phyloP scores from a whole-genome alignment of 2,888 invertebrate species.

The Idaea dimidiata region DNA sequence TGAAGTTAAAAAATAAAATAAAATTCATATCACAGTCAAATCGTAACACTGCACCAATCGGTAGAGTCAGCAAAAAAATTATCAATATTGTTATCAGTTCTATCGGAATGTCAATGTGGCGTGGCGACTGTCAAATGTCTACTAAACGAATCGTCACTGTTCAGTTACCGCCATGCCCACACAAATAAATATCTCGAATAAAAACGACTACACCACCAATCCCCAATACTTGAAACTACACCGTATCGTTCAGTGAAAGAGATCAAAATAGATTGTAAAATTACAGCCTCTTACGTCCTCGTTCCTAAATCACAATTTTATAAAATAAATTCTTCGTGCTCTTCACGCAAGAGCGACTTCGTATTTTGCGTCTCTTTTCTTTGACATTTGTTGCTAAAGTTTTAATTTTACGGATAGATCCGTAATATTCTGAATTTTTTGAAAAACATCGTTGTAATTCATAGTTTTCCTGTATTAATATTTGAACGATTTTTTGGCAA shows the following conservation, averaged over 20 bases:
- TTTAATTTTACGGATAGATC: constrained; percentile 14
- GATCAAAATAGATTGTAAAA: constrained; percentile 23
- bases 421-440: not conserved
- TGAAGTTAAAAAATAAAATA: constrained; percentile 32
- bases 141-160: constrained; percentile 79
- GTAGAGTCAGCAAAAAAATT: constrained; percentile 63
- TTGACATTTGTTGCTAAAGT: constrained; percentile 29
- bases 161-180: constrained; percentile 78
- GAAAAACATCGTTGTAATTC: not conserved
- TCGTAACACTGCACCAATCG: constrained; percentile 45
- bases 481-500: constrained; percentile 9
- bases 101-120: constrained; percentile 80
- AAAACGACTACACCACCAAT: constrained; percentile 35
- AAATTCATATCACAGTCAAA: constrained; percentile 35
- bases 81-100: constrained; percentile 75
- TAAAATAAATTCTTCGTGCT: constrained; percentile 58
- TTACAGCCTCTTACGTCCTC: constrained; percentile 34
- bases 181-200: constrained; percentile 34
- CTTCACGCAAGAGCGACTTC: constrained; percentile 39
- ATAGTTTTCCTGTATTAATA: constrained; percentile 2
- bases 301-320: constrained; percentile 24
- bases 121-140: constrained; percentile 81
- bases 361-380: constrained; percentile 51
- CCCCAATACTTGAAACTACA: constrained; percentile 26
- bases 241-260: constrained; percentile 20